Evolutionary conservation across 2,113 vertebrate genomes (phyloP).

Genomic region (Petroica traversi): DNA sequence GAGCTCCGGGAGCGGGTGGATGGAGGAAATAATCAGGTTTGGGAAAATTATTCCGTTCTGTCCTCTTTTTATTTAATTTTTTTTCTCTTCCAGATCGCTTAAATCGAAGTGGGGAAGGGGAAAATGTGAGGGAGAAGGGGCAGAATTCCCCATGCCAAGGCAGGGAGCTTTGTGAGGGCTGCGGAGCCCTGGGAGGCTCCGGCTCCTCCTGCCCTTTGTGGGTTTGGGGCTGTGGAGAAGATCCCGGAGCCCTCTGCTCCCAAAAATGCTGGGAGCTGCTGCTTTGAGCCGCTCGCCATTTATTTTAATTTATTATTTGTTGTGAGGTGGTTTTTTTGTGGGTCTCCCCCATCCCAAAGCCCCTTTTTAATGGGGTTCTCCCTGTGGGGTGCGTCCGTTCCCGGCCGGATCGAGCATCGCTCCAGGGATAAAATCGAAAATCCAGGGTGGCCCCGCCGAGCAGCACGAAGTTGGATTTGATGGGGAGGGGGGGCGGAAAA

Average conservation of each 20-base stretch:
- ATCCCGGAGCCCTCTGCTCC: not conserved
- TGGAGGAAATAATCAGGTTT: not conserved
- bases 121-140: not conserved
- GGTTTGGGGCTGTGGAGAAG: not conserved
- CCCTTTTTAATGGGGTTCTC: not conserved
- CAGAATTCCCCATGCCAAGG: not conserved
- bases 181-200: not conserved
- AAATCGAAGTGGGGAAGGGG: not conserved
- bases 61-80: rapidly evolving
- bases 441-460: not conserved
- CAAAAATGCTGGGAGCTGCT: not conserved
- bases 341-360: not conserved
- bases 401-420: not conserved
- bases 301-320: not conserved
- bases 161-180: not conserved
- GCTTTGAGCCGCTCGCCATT: not conserved
- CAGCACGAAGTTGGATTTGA: not conserved
- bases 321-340: not conserved
- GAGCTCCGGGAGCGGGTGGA: not conserved
- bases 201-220: slow-evolving; percentile 28
- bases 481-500: not conserved
- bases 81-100: not conserved
- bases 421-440: not conserved
- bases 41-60: not conserved
- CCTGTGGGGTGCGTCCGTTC: not conserved